Evolutionary conservation across 2,113 vertebrate species (phyloP).

Genomic region (Callopanchax toddi): DNA sequence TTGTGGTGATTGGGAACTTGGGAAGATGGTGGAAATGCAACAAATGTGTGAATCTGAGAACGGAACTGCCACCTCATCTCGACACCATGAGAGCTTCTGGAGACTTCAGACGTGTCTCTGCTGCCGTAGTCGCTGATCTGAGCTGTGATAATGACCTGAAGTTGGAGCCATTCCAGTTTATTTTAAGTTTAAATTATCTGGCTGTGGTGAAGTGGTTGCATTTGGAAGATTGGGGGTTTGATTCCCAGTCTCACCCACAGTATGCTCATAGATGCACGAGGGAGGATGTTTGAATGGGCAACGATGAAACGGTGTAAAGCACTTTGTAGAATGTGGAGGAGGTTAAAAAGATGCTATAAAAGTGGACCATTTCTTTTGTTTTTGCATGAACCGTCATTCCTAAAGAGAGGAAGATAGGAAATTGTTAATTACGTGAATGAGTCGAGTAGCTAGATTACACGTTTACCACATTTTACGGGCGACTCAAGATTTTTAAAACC

Average conservation of each 20-base stretch:
- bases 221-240: background rate
- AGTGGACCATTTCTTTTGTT: background rate
- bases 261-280: background rate
- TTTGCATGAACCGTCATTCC: no score
- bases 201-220: background rate
- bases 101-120: conserved; percentile 54
- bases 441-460: conserved; percentile 24
- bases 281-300: background rate
- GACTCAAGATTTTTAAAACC: conserved; percentile 32
- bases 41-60: conserved; percentile 38
- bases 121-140: conserved; percentile 47
- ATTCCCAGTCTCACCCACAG: background rate
- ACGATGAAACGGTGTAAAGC: background rate
- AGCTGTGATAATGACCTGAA: conserved; percentile 65
- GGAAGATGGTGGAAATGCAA: conserved; percentile 36
- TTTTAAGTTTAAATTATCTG: conserved; percentile 30
- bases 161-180: conserved; percentile 44
- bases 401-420: background rate
- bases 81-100: conserved; percentile 41
- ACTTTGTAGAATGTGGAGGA: background rate
- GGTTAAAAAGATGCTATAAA: background rate
- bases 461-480: conserved; percentile 31
- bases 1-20: conserved; percentile 12
- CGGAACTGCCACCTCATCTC: conserved; percentile 46
- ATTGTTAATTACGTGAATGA: conserved; percentile 54